These are phyloP conservation scores for Pherbina coryleti DNA, from an alignment of 2,888 invertebrate species.

Conservation along the genomic window DNA sequence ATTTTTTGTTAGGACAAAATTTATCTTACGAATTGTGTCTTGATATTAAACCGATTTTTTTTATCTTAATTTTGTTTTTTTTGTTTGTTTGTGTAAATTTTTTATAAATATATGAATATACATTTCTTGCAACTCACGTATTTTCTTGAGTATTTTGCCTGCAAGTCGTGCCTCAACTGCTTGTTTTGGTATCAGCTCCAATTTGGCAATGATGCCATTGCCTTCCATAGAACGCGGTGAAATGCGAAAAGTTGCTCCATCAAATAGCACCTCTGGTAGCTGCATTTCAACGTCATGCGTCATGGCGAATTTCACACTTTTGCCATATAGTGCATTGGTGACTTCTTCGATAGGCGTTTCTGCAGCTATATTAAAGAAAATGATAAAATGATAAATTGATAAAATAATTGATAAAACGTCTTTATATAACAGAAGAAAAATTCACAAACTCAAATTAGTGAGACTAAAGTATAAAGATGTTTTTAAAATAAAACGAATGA, in stretches of 20 bases:
- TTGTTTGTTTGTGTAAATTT: not conserved
- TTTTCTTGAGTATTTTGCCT: constrained; percentile 73
- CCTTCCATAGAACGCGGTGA: constrained; percentile 81
- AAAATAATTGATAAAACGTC: too few species aligned
- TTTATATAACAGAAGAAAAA: not conserved
- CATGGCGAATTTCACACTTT: constrained; percentile 80
- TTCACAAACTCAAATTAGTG: not conserved
- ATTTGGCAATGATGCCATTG: constrained; percentile 80
- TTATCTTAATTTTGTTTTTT: not conserved
- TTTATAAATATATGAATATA: not conserved
- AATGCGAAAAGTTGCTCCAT: constrained; percentile 79
- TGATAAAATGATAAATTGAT: not conserved
- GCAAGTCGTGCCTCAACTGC: constrained; percentile 68
- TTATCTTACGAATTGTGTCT: too few species aligned
- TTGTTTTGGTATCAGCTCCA: constrained; percentile 77
- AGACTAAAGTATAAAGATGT: too few species aligned
- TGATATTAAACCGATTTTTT: too few species aligned
- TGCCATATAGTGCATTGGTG: constrained; percentile 78
- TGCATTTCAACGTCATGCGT: constrained; percentile 82
- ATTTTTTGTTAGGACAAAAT: too few species aligned
- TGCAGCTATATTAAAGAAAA: constrained; percentile 26
- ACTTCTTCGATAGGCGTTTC: constrained; percentile 82
- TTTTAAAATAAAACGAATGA: too few species aligned
- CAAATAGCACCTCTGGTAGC: constrained; percentile 80
- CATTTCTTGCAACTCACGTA: constrained; percentile 59